A percentile compares a stretch with the other conserved stretches of the same genome.
phyloP scores from a whole-genome alignment of 2,888 invertebrate genomes.

The Dexiosoma caninum region DNA sequence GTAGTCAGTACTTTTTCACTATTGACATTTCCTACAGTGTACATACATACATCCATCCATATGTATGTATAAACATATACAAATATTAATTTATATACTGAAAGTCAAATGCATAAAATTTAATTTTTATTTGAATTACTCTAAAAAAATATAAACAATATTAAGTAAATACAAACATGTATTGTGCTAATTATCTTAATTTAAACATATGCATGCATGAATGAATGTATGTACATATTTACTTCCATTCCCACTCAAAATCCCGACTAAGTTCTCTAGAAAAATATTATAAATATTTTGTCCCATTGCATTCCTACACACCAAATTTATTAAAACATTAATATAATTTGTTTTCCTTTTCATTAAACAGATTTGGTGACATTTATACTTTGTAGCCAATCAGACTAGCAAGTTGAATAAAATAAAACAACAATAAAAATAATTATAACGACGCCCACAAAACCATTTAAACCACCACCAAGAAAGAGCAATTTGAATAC shows the following conservation, averaged over 20 bases:
- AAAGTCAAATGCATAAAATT: no score
- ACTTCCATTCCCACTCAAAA: neutral
- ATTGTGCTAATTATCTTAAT: no score
- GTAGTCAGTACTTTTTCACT: no score
- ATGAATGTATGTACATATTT: neutral
- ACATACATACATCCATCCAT: no score
- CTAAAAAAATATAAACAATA: no score
- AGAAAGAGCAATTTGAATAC: conserved; percentile 33
- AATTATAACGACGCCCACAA: conserved; percentile 49
- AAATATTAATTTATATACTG: no score
- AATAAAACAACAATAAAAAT: neutral
- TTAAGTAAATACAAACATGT: no score
- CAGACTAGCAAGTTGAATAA: conserved; percentile 24
- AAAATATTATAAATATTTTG: neutral
- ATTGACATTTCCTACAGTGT: no score
- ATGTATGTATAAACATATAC: no score
- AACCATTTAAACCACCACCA: conserved; percentile 26
- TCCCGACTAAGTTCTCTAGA: neutral
- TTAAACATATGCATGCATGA: no score
- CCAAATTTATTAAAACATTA: conserved; percentile 10
- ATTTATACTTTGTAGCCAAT: conserved; percentile 43
- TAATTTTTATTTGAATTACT: no score
- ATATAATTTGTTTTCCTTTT: neutral
- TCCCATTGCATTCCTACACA: conserved; percentile 2
- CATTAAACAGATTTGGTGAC: conserved; percentile 41